Evolutionary conservation across 2,113 vertebrate genomes (phyloP), one percentile per base, ranked within the genome.

Genomic region (Spea bombifrons): DNA sequence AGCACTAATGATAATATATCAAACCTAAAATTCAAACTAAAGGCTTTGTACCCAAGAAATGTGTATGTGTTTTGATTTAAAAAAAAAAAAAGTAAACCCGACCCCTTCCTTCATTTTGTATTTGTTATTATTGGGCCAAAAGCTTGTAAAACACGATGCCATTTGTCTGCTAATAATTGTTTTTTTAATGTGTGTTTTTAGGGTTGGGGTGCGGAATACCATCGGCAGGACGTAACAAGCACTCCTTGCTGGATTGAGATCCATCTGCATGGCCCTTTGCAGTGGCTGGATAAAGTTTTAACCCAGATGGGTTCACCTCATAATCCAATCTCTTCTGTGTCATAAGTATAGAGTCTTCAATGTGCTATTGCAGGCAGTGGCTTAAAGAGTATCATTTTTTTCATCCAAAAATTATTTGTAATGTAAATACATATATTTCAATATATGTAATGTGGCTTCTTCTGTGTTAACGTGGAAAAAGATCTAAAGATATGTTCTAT

Each of bases 161-260:
- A 30, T 30, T 30, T 30, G 30, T 30, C 30, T 30, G 30, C 30
- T 30, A 30, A 30, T 1, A 30, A 53, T 1, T 53, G 50, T 2
- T 10, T 53, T 10, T 53, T 8, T 53, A 10, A 2, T 59, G 30
- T 86, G 70, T 86, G n/a, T 88, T 85, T 86, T 43, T 86, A 99
- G 97, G 96, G 97, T 15, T 99, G 97, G 97, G 97, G 97, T 83
- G 97, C 97, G 0, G 97, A 99, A 80, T 99, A 99, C 84, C 97
- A 99, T 84, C 95, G 97, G 2, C 97, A 99, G 81, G 97, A 99
- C 75, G 96, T 99, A 83, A 99, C 97, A 17, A 99, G 97, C 92
- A 99, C 97, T 0, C 97, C 97, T 81, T 99, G 97, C 92, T 99
- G 97, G 97, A 97, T 99, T 53, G 97, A 99, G 89, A 94, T 99